Evolutionary conservation across 2,888 invertebrate genomes (phyloP).

Genomic region (Diarsia mendica): DNA sequence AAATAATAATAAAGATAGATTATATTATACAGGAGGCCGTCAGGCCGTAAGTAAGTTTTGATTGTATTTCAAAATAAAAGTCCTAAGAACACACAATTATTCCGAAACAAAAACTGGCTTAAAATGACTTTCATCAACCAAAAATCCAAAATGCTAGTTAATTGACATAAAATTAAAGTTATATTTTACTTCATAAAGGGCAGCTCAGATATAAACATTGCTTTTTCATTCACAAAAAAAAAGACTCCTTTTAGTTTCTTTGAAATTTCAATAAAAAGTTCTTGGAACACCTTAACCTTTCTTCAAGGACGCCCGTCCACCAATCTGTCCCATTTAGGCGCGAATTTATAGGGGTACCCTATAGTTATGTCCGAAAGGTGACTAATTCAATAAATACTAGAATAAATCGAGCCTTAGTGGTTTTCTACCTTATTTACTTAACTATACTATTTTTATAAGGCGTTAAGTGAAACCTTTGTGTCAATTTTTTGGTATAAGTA

Average conservation of each 20-base stretch:
- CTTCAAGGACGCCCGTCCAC: conserved; percentile 1
- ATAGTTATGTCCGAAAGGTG: conserved; percentile 25
- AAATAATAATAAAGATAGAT: too few relatives aligned
- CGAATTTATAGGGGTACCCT: conserved; percentile 46
- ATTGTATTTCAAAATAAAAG: too few relatives aligned
- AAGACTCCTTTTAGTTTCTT: conserved; percentile 19
- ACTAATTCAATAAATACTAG: conserved; percentile 53
- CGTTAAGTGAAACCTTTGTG: conserved; percentile 30
- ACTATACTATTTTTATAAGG: conserved; percentile 21
- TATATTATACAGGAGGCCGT: too few relatives aligned
- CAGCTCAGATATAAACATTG: not conserved
- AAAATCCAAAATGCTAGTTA: not conserved
- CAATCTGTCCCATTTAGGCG: conserved; percentile 40
- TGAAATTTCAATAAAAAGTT: conserved; percentile 26
- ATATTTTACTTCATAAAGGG: not conserved
- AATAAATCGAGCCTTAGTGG: conserved; percentile 37
- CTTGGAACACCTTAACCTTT: conserved; percentile 16
- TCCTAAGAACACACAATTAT: too few relatives aligned
- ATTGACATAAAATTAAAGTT: too few relatives aligned
- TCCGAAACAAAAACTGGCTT: too few relatives aligned
- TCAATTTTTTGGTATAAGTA: not conserved
- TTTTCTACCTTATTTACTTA: conserved; percentile 27
- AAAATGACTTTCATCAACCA: not conserved
- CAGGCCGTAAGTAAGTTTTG: too few relatives aligned
- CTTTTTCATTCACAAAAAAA: conserved; percentile 9